These are phyloP conservation scores for Ispidina picta DNA, from an alignment of 2,797 vertebrate species.

Conservation along the genomic window DNA sequence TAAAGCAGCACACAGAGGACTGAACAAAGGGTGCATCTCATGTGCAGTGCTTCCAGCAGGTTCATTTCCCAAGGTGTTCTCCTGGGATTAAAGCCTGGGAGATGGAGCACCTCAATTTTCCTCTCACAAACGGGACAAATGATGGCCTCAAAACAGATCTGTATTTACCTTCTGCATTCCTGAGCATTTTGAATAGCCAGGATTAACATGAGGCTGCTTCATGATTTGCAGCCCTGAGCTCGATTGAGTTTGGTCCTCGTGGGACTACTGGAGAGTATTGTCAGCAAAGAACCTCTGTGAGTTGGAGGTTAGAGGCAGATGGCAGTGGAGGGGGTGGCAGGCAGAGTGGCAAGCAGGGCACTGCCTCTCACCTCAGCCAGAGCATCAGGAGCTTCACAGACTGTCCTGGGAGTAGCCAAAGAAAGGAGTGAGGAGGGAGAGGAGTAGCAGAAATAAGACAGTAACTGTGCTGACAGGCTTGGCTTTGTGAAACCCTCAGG, in stretches of 20 bases:
- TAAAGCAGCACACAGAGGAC: neutral
- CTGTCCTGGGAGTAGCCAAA: neutral
- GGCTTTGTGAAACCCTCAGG: neutral
- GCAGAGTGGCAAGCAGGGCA: neutral
- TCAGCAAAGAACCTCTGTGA: slow-evolving; percentile 25
- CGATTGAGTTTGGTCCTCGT: slow-evolving; percentile 10
- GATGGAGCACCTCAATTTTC: neutral
- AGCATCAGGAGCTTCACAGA: neutral
- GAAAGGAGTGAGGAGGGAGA: neutral
- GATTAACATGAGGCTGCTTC: slow-evolving; percentile 40
- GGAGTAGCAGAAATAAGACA: neutral
- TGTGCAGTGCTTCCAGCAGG: neutral
- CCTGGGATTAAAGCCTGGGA: neutral
- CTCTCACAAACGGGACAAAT: slow-evolving; percentile 7
- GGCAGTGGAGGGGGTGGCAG: neutral
- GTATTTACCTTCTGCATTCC: slow-evolving; percentile 53
- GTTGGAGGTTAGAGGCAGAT: neutral
- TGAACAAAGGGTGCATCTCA: neutral
- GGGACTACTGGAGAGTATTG: slow-evolving; percentile 41
- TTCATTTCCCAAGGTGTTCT: neutral
- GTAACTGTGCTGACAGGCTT: neutral
- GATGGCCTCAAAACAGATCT: slow-evolving; percentile 25
- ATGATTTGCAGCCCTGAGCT: slow-evolving; percentile 45
- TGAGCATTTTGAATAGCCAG: slow-evolving; percentile 32
- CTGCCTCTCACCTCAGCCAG: neutral